Base-by-base conservation (phyloP, 2,113 vertebrate species). In the Pipra filicauda region DNA sequence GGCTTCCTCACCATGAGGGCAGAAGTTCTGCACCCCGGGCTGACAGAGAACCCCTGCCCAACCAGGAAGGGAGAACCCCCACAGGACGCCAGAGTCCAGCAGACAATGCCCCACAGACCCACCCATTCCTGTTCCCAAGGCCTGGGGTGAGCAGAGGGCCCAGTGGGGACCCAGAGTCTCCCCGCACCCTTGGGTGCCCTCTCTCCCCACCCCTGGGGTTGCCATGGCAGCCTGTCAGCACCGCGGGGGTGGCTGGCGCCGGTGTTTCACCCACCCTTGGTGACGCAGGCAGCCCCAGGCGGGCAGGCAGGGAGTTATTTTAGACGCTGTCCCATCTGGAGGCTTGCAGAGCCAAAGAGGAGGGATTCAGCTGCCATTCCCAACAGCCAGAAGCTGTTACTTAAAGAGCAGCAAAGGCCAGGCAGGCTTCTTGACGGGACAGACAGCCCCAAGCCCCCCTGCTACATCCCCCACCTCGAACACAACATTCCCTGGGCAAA, bases 121-220 rank as follows among this genome's bases (percentile, higher is more conserved):
- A 17, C 44, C 15, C 48, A 14, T 33, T 44, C 27, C 51, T 12
- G 15, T 39, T 85, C 30, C 52, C 18, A 5, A 22, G 43, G 12
- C 15, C 17, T 41, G 41, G 49, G 23, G 28, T 12, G 30, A 46
- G 33, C 2, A 0, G n/a, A 23, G 30, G 16, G 14, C 6, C n/a
- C 1, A 0, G 15, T 1, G 1, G 66, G 49, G 59, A 52, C 31
- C 23, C 27, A 37, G 81, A 24, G 37, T 14, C 6, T 0, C 37
- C 37, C 28, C 10, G 49, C 55, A 72, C 70, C 77, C 77, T 33
- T 11, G 74, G 52, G 39, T 78, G 81, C 44, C 21, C 35, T 57
- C 52, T 39, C 44, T 67, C 30, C 66, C 61, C 77, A 18, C 4
- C 15, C 15, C 8, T 15, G 1, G 26, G 21, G 73, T 77, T 81